Evolutionary conservation across 2,888 invertebrate genomes (phyloP).

Genomic region (Nephrotoma flavescens): DNA sequence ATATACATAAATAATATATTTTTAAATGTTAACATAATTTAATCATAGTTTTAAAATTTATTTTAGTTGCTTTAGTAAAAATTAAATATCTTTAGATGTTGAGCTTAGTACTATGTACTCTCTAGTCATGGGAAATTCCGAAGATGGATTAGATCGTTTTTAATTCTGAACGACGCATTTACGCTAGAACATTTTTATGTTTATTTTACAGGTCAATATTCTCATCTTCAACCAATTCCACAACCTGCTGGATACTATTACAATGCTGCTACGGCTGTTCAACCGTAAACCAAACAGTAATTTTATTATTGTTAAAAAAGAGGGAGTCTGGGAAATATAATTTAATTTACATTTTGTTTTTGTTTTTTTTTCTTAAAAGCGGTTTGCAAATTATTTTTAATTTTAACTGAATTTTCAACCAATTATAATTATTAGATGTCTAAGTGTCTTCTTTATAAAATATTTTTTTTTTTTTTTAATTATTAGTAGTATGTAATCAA

Average conservation of each 20-base stretch:
- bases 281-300: conserved; percentile 11
- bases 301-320: not conserved
- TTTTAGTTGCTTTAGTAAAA: no score
- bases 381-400: not conserved
- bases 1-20: no score
- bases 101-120: no score
- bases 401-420: not conserved
- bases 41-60: no score
- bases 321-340: not conserved
- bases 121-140: no score
- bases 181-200: not conserved
- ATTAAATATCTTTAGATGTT: no score
- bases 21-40: no score
- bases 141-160: not conserved
- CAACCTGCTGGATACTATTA: not conserved
- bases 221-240: conserved; percentile 1
- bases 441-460: not conserved
- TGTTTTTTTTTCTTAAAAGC: conserved; percentile 8
- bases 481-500: not conserved
- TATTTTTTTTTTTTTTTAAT: not conserved
- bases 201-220: not conserved
- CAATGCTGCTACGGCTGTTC: conserved; percentile 15
- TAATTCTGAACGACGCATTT: not conserved
- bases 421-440: not conserved
- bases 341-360: conserved; percentile 18